These are phyloP conservation scores for Rhombomys opimus DNA, from an alignment of 2,113 vertebrate genomes.

Conservation along the genomic window DNA sequence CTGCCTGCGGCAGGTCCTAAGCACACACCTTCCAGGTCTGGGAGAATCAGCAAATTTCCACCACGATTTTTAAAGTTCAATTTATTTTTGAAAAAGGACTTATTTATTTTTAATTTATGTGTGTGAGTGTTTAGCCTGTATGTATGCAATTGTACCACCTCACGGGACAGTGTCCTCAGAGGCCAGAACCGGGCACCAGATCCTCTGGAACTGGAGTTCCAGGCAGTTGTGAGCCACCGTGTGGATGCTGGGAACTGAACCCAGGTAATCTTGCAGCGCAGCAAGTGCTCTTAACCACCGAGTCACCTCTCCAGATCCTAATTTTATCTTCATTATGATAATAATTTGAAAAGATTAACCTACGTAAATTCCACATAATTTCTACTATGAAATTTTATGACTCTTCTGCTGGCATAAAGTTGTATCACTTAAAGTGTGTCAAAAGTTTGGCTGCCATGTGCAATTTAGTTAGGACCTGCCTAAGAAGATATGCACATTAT, in stretches of 20 bases:
- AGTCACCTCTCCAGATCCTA: not conserved
- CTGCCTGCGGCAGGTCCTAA: not conserved
- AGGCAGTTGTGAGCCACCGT: not conserved
- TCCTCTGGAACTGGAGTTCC: not conserved
- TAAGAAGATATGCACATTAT: not conserved
- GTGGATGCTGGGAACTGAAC: not conserved
- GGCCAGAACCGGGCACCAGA: not conserved
- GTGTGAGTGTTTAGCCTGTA: not conserved
- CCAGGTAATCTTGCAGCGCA: not conserved
- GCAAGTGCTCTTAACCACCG: not conserved
- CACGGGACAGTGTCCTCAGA: not conserved
- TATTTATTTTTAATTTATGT: not conserved
- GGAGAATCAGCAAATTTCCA: not conserved
- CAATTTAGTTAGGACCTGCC: not conserved
- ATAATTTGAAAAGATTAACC: constrained; percentile 12
- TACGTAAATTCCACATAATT: constrained; percentile 28
- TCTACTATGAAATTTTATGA: constrained; percentile 8
- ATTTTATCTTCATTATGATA: constrained; percentile 31
- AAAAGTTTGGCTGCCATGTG: not conserved
- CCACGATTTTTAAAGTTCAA: not conserved
- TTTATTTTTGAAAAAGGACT: not conserved
- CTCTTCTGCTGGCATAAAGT: not conserved
- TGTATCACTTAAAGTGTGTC: not conserved
- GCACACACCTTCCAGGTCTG: not conserved
- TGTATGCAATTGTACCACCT: not conserved